Conservation (phyloP, 2,888 invertebrate genomes). For the Endomychus coccineus region DNA sequence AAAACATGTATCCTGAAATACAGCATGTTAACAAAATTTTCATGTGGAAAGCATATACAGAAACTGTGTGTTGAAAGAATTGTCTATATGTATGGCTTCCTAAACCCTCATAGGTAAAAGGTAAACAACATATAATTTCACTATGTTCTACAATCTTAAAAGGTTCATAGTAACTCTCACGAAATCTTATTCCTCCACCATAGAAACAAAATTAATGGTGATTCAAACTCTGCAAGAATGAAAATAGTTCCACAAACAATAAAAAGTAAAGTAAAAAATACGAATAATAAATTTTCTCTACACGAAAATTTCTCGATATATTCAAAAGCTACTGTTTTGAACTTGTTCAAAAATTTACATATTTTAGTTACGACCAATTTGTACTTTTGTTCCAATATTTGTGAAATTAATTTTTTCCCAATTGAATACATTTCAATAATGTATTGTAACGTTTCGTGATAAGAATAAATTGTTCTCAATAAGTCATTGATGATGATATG, state of each 20-base stretch:
- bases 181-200: conserved; percentile 62
- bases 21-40: too few species aligned
- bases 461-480: too few species aligned
- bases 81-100: conserved; percentile 2
- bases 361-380: conserved; percentile 6
- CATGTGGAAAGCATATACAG: too few species aligned
- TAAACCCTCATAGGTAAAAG: conserved; percentile 42
- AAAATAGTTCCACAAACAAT: conserved; percentile 28
- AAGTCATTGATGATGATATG: too few species aligned
- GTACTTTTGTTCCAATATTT: conserved; percentile 10
- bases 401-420: too few species aligned
- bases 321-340: conserved; percentile 2
- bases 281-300: conserved; percentile 11
- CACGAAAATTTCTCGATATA: conserved; percentile 7
- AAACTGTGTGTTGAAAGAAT: too few species aligned
- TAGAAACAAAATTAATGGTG: conserved; percentile 51
- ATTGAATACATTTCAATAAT: too few species aligned
- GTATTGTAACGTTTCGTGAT: too few species aligned
- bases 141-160: conserved; percentile 31
- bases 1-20: too few species aligned
- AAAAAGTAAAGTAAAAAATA: conserved; percentile 11
- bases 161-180: conserved; percentile 44
- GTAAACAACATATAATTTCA: conserved; percentile 32
- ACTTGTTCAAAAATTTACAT: conserved; percentile 1
- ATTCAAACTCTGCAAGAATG: conserved; percentile 40